Evolutionary conservation across 2,888 invertebrate species (phyloP).

Genomic region (Choreutis nemorana): DNA sequence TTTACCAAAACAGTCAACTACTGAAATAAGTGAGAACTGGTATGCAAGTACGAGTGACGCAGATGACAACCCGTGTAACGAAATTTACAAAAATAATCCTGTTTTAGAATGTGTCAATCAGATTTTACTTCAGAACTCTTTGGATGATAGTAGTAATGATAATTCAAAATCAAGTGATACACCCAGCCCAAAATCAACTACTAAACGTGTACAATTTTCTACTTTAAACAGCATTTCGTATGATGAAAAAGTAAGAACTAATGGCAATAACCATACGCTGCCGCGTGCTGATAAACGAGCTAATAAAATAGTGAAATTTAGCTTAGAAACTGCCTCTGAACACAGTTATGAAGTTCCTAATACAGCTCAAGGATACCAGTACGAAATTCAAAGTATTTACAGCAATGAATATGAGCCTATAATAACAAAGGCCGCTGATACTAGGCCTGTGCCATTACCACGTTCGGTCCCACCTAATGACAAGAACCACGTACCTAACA

Average conservation of each 20-base stretch:
- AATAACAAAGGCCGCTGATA: constrained; percentile 53
- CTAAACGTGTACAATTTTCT: constrained; percentile 70
- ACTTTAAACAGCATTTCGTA: constrained; percentile 69
- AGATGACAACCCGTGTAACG: constrained; percentile 74
- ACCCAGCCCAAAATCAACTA: constrained; percentile 52
- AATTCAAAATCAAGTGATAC: constrained; percentile 55
- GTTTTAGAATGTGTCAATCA: constrained; percentile 88
- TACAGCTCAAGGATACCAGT: constrained; percentile 58
- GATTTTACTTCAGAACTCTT: constrained; percentile 78
- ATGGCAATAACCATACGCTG: constrained; percentile 37
- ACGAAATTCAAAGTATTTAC: constrained; percentile 72
- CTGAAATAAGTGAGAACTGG: constrained; percentile 76
- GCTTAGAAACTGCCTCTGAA: constrained; percentile 58
- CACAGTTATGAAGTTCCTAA: constrained; percentile 71
- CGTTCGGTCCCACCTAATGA: constrained; percentile 29
- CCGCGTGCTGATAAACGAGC: constrained; percentile 51
- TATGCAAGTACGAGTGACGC: constrained; percentile 82
- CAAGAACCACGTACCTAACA: constrained; percentile 41
- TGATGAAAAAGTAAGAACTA: constrained; percentile 48
- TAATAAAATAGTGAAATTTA: constrained; percentile 61
- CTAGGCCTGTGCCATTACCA: constrained; percentile 36
- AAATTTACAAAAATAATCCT: constrained; percentile 81
- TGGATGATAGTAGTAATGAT: constrained; percentile 65
- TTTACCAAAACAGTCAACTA: constrained; percentile 30
- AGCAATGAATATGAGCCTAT: constrained; percentile 80